Evolutionary conservation across 2,888 invertebrate species (phyloP), one percentile per base, ranked within the genome.

Genomic region (Diplazon laetatorius): DNA sequence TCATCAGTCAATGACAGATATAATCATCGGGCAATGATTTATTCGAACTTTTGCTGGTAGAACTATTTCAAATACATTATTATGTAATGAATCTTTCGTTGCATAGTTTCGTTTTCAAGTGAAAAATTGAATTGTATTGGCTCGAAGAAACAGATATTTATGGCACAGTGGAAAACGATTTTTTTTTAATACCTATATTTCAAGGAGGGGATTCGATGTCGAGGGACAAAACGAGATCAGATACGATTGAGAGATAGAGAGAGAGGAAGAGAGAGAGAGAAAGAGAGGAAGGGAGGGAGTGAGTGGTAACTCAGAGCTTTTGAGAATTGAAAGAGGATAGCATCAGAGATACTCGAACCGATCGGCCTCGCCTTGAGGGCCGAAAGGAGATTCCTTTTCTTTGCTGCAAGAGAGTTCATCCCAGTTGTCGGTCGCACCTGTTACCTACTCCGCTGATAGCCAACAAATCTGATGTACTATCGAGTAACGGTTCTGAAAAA

Each of bases 371-470:
- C 57, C 48, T 30, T 48, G 14, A 35, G 48, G 57, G 48, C 59
- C 59, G 14, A n/a, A n/a, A n/a, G n/a, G 18, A 18, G 35, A 59
- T 59, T n/a, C 48, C 48, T 39, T 69, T 48, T 59, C 59, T 59
- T 59, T 18, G 44, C 37, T 30, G 18, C 16, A n/a, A n/a, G 37
- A 37, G 57, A 57, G 57, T 57, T 57, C 57, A 52, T 57, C 57
- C 57, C 35, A 57, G 35, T 57, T 9, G 57, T 57, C 57, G 57
- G 35, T 16, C 37, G 22, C 37, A 52, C 57, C 35, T 57, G 57
- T 57, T 57, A 37, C 35, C 18, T 20, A 10, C 35, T 35, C 37
- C 16, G 30, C 18, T 37, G 10, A 57, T 18, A 57, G 57, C 30
- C 37, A 57, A 57, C 57, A 16, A 52, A 52, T 25, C n/a, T 52